Evolutionary conservation across 2,797 vertebrate species (phyloP).

Genomic region (Lepus oiostolus): DNA sequence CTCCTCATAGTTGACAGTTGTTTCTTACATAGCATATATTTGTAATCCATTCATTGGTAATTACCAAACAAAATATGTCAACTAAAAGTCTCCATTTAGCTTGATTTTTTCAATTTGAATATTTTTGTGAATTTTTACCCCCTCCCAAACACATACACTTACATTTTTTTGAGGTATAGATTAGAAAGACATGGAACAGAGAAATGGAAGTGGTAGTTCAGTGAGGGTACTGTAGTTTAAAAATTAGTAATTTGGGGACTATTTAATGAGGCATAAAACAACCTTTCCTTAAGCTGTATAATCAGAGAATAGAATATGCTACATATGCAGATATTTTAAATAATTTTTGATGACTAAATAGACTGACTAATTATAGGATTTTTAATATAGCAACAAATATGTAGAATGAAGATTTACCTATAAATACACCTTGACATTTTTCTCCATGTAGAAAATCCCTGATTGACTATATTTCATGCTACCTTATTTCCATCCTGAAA

Average conservation of each 20-base stretch:
- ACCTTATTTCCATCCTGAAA: background rate
- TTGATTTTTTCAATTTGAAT: background rate
- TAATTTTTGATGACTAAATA: conserved; percentile 8
- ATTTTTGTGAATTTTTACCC: background rate
- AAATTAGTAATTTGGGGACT: background rate
- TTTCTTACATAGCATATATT: background rate
- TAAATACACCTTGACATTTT: background rate
- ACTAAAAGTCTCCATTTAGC: background rate
- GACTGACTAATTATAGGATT: background rate
- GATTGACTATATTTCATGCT: background rate
- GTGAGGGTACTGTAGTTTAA: background rate
- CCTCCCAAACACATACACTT: too few species aligned
- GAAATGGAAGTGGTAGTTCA: background rate
- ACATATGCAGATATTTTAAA: background rate
- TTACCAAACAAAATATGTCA: background rate
- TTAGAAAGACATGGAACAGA: background rate
- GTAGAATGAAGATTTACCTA: background rate
- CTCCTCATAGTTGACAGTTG: background rate
- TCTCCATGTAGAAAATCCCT: background rate
- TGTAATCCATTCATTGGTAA: background rate
- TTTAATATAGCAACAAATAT: background rate
- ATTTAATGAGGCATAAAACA: background rate
- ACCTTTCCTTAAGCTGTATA: background rate
- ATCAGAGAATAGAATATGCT: background rate
- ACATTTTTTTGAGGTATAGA: background rate